A percentile compares a stretch with the other conserved stretches of the same genome.
Conservation (phyloP, 2,113 vertebrate genomes). For the Rhombomys opimus region DNA sequence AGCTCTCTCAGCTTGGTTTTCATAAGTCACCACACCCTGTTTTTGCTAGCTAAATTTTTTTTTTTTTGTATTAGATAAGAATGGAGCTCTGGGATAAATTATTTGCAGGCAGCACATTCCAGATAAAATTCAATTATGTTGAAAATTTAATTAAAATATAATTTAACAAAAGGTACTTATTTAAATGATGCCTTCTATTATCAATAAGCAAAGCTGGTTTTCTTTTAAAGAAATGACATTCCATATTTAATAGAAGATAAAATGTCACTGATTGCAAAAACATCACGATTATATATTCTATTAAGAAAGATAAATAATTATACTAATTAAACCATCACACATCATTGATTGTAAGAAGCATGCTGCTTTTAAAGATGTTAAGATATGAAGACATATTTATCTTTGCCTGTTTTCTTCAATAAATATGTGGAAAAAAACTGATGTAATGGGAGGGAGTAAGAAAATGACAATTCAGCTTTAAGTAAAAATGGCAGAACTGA, state of each 20-base stretch:
- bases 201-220: conserved; percentile 55
- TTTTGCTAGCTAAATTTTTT: not conserved
- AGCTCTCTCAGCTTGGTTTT: not conserved
- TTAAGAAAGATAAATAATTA: conserved; percentile 70
- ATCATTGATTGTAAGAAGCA: conserved; percentile 3
- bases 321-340: conserved; percentile 45
- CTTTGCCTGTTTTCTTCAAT: conserved; percentile 15
- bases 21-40: not conserved
- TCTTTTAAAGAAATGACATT: conserved; percentile 53
- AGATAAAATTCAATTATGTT: conserved; percentile 67
- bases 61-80: conserved; percentile 22
- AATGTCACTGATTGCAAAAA: conserved; percentile 60
- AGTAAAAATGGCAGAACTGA: not conserved
- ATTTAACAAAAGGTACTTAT: conserved; percentile 70
- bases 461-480: not conserved
- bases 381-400: not conserved
- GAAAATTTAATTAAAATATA: conserved; percentile 74
- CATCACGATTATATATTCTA: conserved; percentile 53
- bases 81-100: conserved; percentile 17
- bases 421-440: not conserved
- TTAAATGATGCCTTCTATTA: conserved; percentile 64
- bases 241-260: conserved; percentile 68
- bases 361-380: conserved; percentile 46
- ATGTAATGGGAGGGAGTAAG: not conserved
- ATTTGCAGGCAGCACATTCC: not conserved